A percentile compares a stretch with the other conserved stretches of the same genome.
phyloP scores from a whole-genome alignment of 2,113 vertebrate species.

The Dipodomys ordii region DNA sequence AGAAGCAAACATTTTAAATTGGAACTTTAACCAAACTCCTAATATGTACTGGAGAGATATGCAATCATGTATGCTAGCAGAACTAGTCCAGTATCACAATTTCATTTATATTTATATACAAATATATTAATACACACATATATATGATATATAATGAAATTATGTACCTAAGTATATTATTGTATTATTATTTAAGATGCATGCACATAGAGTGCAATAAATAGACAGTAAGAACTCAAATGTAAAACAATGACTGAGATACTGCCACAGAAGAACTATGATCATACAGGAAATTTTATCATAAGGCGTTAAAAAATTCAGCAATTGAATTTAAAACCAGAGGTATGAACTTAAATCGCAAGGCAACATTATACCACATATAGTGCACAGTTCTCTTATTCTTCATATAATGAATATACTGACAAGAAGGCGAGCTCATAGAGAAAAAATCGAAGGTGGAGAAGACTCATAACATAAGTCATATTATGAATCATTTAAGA shows the following conservation, averaged over 20 bases:
- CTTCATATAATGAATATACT: conserved; percentile 32
- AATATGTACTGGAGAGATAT: conserved; percentile 8
- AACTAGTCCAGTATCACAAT: background rate
- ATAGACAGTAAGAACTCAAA: background rate
- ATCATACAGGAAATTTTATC: conserved; percentile 54
- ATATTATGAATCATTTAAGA: conserved; percentile 47
- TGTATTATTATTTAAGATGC: conserved; percentile 16
- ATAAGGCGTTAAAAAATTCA: conserved; percentile 70
- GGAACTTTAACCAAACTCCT: conserved; percentile 39
- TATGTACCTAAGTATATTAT: conserved; percentile 46
- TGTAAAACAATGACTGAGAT: conserved; percentile 56
- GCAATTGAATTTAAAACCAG: conserved; percentile 48
- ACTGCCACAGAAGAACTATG: conserved; percentile 7
- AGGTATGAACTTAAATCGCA: conserved; percentile 66
- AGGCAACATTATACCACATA: conserved; percentile 30
- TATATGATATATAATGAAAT: conserved; percentile 44
- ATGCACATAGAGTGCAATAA: background rate
- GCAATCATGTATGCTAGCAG: background rate
- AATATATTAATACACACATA: background rate
- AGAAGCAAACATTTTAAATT: conserved; percentile 56
- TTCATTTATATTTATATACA: background rate
- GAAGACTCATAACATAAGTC: conserved; percentile 37
- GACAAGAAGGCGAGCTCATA: conserved; percentile 13
- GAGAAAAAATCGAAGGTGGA: background rate
- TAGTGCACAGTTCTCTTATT: background rate